A percentile compares a stretch with the other conserved stretches of the same genome.
These are phyloP conservation scores for Catharus bicknelli DNA, from an alignment of 2,113 vertebrate genomes.

Conservation along the genomic window DNA sequence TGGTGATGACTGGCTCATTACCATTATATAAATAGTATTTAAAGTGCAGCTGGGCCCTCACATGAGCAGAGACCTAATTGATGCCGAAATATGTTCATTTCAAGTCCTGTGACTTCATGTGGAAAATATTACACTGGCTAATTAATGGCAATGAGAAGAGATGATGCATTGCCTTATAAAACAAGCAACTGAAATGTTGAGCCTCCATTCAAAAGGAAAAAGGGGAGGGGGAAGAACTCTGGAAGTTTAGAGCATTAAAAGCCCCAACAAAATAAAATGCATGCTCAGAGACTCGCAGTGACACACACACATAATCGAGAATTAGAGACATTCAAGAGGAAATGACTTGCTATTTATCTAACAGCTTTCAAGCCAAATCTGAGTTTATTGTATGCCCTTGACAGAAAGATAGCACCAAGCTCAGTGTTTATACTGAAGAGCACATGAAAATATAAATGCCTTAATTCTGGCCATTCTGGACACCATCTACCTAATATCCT, in stretches of 20 bases:
- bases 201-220: conserved; percentile 28
- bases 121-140: conserved; percentile 71
- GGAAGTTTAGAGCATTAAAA: conserved; percentile 21
- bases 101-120: conserved; percentile 68
- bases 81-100: conserved; percentile 68
- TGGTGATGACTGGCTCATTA: conserved; percentile 56
- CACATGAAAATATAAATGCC: neutral
- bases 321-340: conserved; percentile 36
- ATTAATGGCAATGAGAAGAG: conserved; percentile 64
- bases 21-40: conserved; percentile 59
- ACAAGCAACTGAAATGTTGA: conserved; percentile 52
- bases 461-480: conserved; percentile 4
- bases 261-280: conserved; percentile 14
- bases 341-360: conserved; percentile 46
- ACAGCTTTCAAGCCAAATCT: neutral
- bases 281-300: neutral
- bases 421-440: neutral
- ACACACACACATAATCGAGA: conserved; percentile 25
- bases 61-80: conserved; percentile 65
- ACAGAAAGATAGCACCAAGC: conserved; percentile 26
- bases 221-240: neutral
- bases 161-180: conserved; percentile 69
- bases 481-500: neutral
- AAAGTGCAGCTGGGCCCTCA: conserved; percentile 70
- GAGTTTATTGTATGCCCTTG: conserved; percentile 14